Evolutionary conservation across 2,797 vertebrate species (phyloP), one percentile per base, ranked within the genome.

Genomic region (Betta splendens): DNA sequence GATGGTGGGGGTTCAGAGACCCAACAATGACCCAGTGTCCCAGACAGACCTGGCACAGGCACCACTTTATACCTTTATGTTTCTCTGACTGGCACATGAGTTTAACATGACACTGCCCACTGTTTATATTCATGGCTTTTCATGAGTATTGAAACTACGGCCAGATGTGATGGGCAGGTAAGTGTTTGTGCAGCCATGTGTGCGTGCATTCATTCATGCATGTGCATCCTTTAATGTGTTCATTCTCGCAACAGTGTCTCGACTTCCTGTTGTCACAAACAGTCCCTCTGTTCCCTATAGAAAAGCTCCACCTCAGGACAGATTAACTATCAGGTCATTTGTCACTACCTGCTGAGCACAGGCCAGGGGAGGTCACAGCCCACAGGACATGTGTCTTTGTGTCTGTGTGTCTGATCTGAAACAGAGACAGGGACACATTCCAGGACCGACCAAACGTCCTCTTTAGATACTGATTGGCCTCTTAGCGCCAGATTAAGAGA

Each of bases 291-390:
- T 88, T 77, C 71, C 42, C 44, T 31, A n/a, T 18, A 37, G 69
- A 68, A 86, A 86, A 84, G 79, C 82, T 72, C 61, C 85, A 86
- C 85, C 81, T 84, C 79, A 83, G 86, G 82, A 89, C 85, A 80
- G 84, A 89, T 91, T 87, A 89, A 72, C 84, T 85, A 85, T 86
- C 89, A 85, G 85, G 61, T 89, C 86, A 86, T 89, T 89, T 86
- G 87, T 91, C 86, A 84, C 87, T 89, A 88, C 87, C 88, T 89
- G 86, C 85, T 89, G 91, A 85, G 87, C 83, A 53, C 67, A 59
- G 85, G 84, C 74, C 81, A 70, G 57, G 16, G 70, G 65, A 64
- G 86, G 85, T 88, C 84, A 81, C 64, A 55, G 75, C 75, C 64
- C 72, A 78, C 62, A 75, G 75, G 69, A 84, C 81, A 59, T 65